Base-by-base conservation (phyloP, 2,888 invertebrate genomes). In the Cephalotes varians region DNA sequence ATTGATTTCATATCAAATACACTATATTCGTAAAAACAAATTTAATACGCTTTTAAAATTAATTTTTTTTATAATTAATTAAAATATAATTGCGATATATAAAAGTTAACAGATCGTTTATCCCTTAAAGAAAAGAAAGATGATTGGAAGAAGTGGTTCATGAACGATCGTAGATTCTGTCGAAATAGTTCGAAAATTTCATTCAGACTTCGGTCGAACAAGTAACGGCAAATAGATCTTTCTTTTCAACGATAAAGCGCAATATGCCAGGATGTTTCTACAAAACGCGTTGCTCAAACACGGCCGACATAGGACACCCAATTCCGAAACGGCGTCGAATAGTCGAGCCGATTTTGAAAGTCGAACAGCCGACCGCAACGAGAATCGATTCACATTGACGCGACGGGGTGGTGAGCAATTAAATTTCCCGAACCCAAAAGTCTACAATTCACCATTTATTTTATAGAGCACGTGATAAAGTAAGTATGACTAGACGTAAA, bases 121-220 rank as follows among this genome's bases (percentile, higher is more conserved):
- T 21, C 3, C 28, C 1, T 44, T 7, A 15, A 47, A 69, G 47
- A 60, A 37, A 49, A 62, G 58, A 12, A 12, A 47, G n/a, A 58
- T 37, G 47, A 49, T 65, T 47, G 47, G 51, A 74, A 51, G 37
- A 65, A 58, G 54, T 49, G 62, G 6, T 34, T 74, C 28, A 31
- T n/a, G 31, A 87, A 37, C 40, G 25, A 44, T 84, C 69, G 18
- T 31, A 54, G 76, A 72, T 74, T 37, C 56, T 47, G 74, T 51
- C n/a, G 18, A 83, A 80, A 77, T 56, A 51, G 69, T 83, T 81
- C 31, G 80, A 76, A 84, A 87, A 87, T 82, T 88, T 87, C 69
- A 81, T 87, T 81, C 69, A 72, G 54, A 51, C 58, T 77, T 31
- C 56, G 10, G 34, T 34, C 54, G 51, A 64, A 51, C 69, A 82